Evolutionary conservation across 2,113 vertebrate species (phyloP).

Genomic region (Erpornis zantholeuca): DNA sequence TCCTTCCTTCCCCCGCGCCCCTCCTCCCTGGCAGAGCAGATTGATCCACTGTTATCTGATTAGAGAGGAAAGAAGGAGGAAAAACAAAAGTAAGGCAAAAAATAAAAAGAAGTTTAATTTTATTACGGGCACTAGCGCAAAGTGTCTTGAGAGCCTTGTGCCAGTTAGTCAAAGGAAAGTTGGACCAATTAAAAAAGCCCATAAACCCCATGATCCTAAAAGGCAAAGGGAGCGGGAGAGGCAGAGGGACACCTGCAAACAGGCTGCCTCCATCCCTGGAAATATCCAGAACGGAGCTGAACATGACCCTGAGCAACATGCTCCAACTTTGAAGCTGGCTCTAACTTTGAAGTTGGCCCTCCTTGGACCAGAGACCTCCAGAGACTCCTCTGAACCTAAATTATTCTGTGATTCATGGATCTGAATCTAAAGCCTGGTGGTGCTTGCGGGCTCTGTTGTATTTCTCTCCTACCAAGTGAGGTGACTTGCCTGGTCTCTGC

Average conservation of each 20-base stretch:
- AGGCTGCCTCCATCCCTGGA: slow-evolving; percentile 8
- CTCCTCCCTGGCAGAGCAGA: slow-evolving; percentile 57
- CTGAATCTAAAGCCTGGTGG: background rate
- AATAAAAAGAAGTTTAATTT: slow-evolving; percentile 50
- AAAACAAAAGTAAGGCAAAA: slow-evolving; percentile 17
- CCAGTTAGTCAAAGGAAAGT: slow-evolving; percentile 9
- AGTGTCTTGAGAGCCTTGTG: slow-evolving; percentile 22
- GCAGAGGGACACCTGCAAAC: background rate
- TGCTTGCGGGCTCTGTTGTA: background rate
- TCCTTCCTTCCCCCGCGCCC: background rate
- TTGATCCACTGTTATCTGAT: slow-evolving; percentile 70
- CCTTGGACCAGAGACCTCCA: background rate
- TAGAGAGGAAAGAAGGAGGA: slow-evolving; percentile 45
- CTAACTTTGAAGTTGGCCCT: slow-evolving; percentile 25
- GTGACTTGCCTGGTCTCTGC: background rate
- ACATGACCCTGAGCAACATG: background rate
- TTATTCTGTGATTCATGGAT: slow-evolving; percentile 13
- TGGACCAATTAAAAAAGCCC: background rate
- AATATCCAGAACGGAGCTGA: background rate
- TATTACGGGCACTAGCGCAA: slow-evolving; percentile 45
- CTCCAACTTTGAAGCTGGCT: slow-evolving; percentile 17
- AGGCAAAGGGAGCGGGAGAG: background rate
- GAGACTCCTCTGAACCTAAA: background rate
- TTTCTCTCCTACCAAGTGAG: background rate
- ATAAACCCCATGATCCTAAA: background rate